These are phyloP conservation scores for Andinoacara biseriatus DNA, from an alignment of 2,113 vertebrate genomes.

Conservation along the genomic window DNA sequence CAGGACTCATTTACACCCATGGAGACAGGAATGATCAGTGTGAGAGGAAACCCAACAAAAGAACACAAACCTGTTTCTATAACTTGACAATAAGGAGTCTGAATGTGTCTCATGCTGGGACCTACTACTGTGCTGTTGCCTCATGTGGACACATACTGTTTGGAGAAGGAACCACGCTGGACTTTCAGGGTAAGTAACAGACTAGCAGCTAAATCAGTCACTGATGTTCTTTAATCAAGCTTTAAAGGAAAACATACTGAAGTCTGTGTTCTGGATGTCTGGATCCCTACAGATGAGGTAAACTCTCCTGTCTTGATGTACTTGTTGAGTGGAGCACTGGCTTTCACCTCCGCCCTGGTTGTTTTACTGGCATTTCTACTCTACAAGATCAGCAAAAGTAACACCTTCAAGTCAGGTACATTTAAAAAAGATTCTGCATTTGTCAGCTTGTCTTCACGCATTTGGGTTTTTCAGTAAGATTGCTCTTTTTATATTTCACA, in stretches of 20 bases:
- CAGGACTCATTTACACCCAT: slow-evolving; percentile 54
- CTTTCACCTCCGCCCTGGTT: background rate
- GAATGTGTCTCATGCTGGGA: slow-evolving; percentile 5
- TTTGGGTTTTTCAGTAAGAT: background rate
- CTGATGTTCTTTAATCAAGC: background rate
- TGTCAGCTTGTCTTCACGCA: background rate
- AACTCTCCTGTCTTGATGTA: background rate
- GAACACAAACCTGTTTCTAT: slow-evolving; percentile 41
- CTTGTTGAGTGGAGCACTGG: slow-evolving; percentile 24
- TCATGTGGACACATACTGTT: slow-evolving; percentile 62
- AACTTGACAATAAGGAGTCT: background rate
- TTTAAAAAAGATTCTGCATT: background rate
- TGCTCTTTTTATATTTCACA: background rate
- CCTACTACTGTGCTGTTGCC: background rate
- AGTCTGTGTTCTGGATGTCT: background rate
- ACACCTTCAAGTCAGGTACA: background rate
- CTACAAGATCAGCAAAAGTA: background rate
- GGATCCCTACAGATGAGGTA: background rate
- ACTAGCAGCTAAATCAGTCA: background rate
- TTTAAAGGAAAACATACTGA: background rate
- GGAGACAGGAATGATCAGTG: slow-evolving; percentile 31
- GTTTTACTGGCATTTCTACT: background rate
- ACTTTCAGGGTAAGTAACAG: background rate
- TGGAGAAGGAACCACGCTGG: slow-evolving; percentile 32
- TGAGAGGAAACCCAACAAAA: background rate